Evolutionary conservation across 2,797 vertebrate genomes (phyloP), one percentile per base, ranked within the genome.

Genomic region (Triplophysa yarkandensis): DNA sequence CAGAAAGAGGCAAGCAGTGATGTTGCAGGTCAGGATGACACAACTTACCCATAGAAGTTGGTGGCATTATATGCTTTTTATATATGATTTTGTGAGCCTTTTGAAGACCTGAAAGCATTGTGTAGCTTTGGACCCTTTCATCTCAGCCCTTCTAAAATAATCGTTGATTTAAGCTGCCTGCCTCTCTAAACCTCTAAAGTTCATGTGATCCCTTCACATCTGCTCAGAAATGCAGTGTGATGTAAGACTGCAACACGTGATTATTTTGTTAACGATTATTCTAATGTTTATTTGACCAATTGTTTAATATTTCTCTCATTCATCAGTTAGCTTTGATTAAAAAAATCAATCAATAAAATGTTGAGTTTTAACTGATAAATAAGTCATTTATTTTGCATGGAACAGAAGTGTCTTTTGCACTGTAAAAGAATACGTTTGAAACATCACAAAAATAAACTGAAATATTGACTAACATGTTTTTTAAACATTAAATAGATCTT

Each of bases 201-300:
- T 57, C 19, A 69, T 69, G 36, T 43, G 25, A 43, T 57, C 17
- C 5, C 17, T 57, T 27, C n/a, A 69, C 4, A 69, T 57, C 39
- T 69, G 36, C 67, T 30, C 4, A 67, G 36, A 68, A 58, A 55
- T 41, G 19, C 36, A 43, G 21, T 1, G 13, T 34, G 9, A 4
- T 1, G 34, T 16, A 19, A n/a, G 43, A 17, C 44, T 21, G 21
- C 4, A 16, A 16, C n/a, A 48, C 44, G n/a, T n/a, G n/a, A n/a
- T n/a, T n/a, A n/a, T n/a, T n/a, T n/a, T n/a, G n/a, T n/a, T n/a
- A n/a, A n/a, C n/a, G n/a, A n/a, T n/a, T n/a, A n/a, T n/a, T n/a
- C n/a, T n/a, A n/a, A n/a, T n/a, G n/a, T n/a, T n/a, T n/a, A n/a
- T n/a, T n/a, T n/a, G n/a, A n/a, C n/a, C n/a, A n/a, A n/a, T n/a